Evolutionary conservation across 2,113 vertebrate species (phyloP), one percentile per base, ranked within the genome.

Genomic region (Numenius arquata): DNA sequence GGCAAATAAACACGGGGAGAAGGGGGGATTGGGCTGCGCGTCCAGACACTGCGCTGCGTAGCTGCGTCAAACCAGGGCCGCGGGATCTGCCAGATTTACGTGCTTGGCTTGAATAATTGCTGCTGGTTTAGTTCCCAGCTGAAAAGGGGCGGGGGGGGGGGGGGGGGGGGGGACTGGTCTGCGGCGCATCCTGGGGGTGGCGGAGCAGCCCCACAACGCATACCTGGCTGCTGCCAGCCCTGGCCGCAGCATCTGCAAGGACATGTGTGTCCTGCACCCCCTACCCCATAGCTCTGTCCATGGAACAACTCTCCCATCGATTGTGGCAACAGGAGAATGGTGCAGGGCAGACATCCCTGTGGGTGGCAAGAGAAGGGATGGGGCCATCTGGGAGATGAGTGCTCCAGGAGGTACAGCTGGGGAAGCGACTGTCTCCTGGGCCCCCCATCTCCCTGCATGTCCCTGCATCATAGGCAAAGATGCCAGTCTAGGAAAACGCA

Each of bases 41-140:
- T 97, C 94, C 94, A 97, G 92, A 96, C 89, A 95, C 91, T 72
- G 96, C 52, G 88, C 96, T 97, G 97, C 85, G 70, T 97, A 97
- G 95, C 96, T 98, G 97, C 96, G 90, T 97, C 98, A 97, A 97
- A 97, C 18, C 41, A 91, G 89, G 95, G 94, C 85, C 85, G 41
- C 61, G 90, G 96, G 93, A 72, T 80, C 95, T 95, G 97, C 70
- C 75, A 73, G 97, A 92, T 97, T 98, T 97, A 93, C 96, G 96
- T 98, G 98, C 96, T 94, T 82, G 96, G 97, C 95, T 95, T 97
- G 94, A 95, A 96, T 97, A 98, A 98, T 98, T 97, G 96, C 96
- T 95, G 95, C 95, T 97, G 95, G 87, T 97, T 97, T 96, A 93
- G 48, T 96, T 97, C 88, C 78, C 80, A 91, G 88, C 62, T 91